Percentiles rank a stretch among this genome's conserved stretches.
These are phyloP conservation scores for Echinarachnius parma DNA, from an alignment of 53 echinoderm and acorn worm genomes.

Conservation along the genomic window DNA sequence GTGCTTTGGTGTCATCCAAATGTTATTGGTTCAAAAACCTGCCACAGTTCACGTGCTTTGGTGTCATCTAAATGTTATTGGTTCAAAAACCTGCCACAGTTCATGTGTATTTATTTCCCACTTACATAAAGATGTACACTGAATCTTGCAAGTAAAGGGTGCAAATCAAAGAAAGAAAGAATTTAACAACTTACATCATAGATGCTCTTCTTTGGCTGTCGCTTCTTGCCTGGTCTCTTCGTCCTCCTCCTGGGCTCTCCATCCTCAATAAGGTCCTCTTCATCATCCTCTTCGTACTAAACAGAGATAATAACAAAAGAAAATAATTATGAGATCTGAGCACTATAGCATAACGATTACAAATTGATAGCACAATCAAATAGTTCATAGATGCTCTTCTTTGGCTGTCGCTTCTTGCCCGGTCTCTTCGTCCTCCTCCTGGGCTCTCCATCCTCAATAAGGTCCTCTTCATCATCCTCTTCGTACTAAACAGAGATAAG, in stretches of 20 bases:
- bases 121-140: too few relatives aligned
- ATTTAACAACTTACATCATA: constrained; percentile 80
- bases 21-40: too few relatives aligned
- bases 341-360: too few relatives aligned
- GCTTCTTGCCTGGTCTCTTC: constrained; percentile 41
- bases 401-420: constrained; percentile 50
- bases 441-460: constrained; percentile 53
- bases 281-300: constrained; percentile 66
- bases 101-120: too few relatives aligned
- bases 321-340: too few relatives aligned
- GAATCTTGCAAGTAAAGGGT: too few relatives aligned
- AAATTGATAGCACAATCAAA: too few relatives aligned
- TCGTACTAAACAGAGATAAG: background rate
- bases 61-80: too few relatives aligned
- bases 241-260: constrained; percentile 38
- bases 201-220: constrained; percentile 81
- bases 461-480: constrained; percentile 70
- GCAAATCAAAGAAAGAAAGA: too few relatives aligned
- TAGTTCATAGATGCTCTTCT: constrained; percentile 95
- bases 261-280: constrained; percentile 60
- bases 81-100: too few relatives aligned
- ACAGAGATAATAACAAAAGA: background rate
- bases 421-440: constrained; percentile 37
- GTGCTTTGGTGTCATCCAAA: too few relatives aligned
- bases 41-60: too few relatives aligned